Evolutionary conservation across 2,113 vertebrate genomes (phyloP).

Genomic region (Trinectes maculatus): DNA sequence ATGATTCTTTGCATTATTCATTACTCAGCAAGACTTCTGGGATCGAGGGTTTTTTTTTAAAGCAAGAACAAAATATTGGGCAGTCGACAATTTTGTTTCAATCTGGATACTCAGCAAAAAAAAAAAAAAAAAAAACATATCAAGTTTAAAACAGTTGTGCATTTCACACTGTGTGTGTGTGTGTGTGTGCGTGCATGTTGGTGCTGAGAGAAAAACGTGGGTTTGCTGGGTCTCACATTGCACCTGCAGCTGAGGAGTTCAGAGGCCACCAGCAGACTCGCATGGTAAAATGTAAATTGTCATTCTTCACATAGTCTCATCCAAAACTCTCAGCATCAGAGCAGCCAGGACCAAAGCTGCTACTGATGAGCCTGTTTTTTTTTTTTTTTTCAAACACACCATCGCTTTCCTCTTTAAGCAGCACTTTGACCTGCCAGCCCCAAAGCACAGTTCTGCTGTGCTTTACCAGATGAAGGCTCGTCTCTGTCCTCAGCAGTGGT

Average conservation of each 20-base stretch:
- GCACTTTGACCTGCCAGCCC: constrained; percentile 43
- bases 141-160: too few relatives aligned
- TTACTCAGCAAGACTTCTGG: neutral
- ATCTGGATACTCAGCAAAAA: too few relatives aligned
- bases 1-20: neutral
- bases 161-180: too few relatives aligned
- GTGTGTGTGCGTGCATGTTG: too few relatives aligned
- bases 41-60: neutral
- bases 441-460: constrained; percentile 25
- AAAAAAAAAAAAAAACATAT: too few relatives aligned
- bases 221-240: too few relatives aligned
- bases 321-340: constrained; percentile 12
- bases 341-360: constrained; percentile 23
- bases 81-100: neutral
- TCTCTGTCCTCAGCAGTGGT: constrained; percentile 41
- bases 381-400: too few relatives aligned
- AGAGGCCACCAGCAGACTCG: too few relatives aligned
- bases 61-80: neutral
- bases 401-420: constrained; percentile 37
- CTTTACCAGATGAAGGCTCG: constrained; percentile 41
- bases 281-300: constrained; percentile 8
- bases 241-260: too few relatives aligned
- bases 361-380: constrained; percentile 42
- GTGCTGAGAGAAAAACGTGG: too few relatives aligned
- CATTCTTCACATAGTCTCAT: constrained; percentile 2